phyloP scores from a whole-genome alignment of 2,888 invertebrate genomes.

The Lithosia quadra region DNA sequence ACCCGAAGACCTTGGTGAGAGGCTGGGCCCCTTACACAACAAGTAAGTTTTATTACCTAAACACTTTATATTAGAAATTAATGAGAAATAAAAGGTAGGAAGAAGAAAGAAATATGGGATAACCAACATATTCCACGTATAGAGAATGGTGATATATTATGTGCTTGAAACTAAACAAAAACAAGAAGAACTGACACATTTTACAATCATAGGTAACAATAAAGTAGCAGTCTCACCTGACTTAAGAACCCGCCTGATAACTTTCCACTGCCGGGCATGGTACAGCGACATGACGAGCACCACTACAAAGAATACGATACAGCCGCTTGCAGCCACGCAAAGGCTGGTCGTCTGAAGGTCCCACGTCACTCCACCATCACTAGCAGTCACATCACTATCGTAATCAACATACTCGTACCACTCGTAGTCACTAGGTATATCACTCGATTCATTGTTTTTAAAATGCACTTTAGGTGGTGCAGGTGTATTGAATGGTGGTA shows the following conservation, averaged over 20 bases:
- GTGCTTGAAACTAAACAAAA: too few relatives aligned
- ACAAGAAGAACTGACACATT: too few relatives aligned
- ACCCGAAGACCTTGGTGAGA: too few relatives aligned
- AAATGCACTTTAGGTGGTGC: constrained; percentile 55
- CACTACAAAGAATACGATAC: constrained; percentile 92
- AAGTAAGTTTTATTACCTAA: too few relatives aligned
- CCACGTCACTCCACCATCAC: constrained; percentile 85
- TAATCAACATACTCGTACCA: constrained; percentile 80
- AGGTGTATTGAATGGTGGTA: constrained; percentile 86
- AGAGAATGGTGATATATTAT: too few relatives aligned
- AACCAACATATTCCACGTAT: too few relatives aligned
- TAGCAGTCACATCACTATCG: constrained; percentile 75
- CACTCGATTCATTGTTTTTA: constrained; percentile 67
- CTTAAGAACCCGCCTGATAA: constrained; percentile 92
- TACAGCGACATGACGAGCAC: constrained; percentile 92
- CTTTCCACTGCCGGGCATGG: constrained; percentile 93
- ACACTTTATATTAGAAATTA: too few relatives aligned
- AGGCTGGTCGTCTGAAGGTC: constrained; percentile 92
- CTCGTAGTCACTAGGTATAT: constrained; percentile 73
- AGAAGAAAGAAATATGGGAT: too few relatives aligned
- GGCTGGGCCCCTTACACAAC: too few relatives aligned
- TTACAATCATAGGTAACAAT: background rate
- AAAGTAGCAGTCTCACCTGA: constrained; percentile 87
- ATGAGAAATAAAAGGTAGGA: too few relatives aligned
- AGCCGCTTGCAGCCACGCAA: constrained; percentile 91